Conservation (phyloP, 2,888 invertebrate species). For the Helicoverpa assulta region DNA sequence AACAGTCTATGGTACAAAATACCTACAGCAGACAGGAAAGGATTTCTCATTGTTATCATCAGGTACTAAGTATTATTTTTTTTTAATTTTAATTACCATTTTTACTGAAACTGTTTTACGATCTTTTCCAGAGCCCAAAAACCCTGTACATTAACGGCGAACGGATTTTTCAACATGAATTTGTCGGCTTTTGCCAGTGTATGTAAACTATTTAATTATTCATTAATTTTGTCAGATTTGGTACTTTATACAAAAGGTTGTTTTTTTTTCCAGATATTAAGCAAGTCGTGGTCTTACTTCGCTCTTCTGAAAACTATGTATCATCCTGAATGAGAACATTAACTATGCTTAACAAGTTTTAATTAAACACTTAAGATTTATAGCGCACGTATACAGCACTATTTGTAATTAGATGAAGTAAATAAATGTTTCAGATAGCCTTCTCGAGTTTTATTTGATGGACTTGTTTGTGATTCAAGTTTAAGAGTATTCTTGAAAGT, state of each 20-base stretch:
- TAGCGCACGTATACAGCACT: background rate
- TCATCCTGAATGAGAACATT: constrained; percentile 29
- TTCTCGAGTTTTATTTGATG: constrained; percentile 1
- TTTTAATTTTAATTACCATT: no score
- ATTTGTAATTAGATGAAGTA: background rate
- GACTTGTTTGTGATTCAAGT: constrained; percentile 2
- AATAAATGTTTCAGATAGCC: constrained; percentile 22
- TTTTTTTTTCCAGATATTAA: constrained; percentile 45
- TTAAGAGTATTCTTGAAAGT: background rate
- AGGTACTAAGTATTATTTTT: constrained; percentile 15
- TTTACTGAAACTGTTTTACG: background rate
- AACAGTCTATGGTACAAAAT: constrained; percentile 42
- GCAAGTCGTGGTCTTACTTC: constrained; percentile 59
- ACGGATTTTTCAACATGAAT: constrained; percentile 46
- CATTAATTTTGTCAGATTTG: no score
- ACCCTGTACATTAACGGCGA: constrained; percentile 39
- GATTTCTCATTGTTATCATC: constrained; percentile 35
- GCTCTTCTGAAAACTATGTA: constrained; percentile 50
- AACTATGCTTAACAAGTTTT: background rate
- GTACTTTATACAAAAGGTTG: background rate
- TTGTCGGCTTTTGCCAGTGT: constrained; percentile 40
- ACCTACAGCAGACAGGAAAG: constrained; percentile 27
- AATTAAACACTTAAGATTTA: background rate
- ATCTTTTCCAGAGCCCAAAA: constrained; percentile 44
- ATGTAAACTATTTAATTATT: constrained; percentile 3